Evolutionary conservation across 2,113 vertebrate genomes (phyloP).

Genomic region (Pelusios castaneus): DNA sequence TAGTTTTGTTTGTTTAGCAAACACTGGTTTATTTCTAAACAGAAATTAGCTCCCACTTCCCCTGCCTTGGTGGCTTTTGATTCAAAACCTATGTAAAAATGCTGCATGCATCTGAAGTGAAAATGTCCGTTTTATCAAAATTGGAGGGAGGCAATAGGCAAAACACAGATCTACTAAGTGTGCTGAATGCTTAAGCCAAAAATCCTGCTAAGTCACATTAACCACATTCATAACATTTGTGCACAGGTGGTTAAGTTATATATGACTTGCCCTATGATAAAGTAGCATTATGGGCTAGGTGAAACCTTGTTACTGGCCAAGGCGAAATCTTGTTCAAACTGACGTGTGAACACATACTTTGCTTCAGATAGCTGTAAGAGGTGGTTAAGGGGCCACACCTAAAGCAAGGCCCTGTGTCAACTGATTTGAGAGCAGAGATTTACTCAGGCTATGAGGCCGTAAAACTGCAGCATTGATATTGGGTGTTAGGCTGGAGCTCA

Average conservation of each 20-base stretch:
- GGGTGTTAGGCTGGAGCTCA: not conserved
- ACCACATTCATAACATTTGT: not conserved
- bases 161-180: not conserved
- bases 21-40: not conserved
- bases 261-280: conserved; percentile 18
- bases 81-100: not conserved
- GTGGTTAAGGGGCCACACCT: not conserved
- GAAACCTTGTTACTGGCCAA: not conserved
- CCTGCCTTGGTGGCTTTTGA: fast-evolving
- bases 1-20: not conserved
- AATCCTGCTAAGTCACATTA: not conserved
- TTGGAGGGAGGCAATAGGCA: not conserved
- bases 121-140: not conserved
- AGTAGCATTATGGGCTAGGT: not conserved
- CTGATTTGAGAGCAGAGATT: not conserved
- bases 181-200: not conserved
- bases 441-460: not conserved
- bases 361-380: not conserved
- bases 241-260: not conserved
- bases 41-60: not conserved
- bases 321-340: not conserved
- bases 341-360: not conserved
- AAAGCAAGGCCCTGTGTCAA: not conserved
- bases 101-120: not conserved
- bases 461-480: not conserved